Base-by-base conservation (phyloP, 2,797 vertebrate genomes). In the Anniella stebbinsi region DNA sequence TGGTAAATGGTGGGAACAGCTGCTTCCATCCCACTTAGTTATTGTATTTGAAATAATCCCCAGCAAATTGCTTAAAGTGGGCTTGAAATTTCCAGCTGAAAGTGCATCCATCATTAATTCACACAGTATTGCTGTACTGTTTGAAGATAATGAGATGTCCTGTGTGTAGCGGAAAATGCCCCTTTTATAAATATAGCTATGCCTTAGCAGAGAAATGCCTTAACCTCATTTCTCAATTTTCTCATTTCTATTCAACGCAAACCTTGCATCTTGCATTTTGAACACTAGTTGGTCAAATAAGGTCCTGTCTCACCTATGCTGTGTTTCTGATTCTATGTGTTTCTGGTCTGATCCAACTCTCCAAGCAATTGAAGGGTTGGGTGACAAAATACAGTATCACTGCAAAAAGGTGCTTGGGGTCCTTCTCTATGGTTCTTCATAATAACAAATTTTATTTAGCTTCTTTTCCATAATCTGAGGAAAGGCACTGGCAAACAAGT, bases 21-120 rank as follows among this genome's bases (percentile, higher is more conserved):
- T 91, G 63, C 82, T 80, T 82, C 7, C 41, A 87, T 54, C 15
- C 3, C 78, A 10, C 83, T 30, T 69, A 81, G 87, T 93, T 91
- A 84, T 81, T 80, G 60, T 63, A 76, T 2, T 88, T 90, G 66
- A 89, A 92, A 84, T 63, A 91, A 87, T 76, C 13, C 75, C 23
- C 11, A 93, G 72, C 81, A 90, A 12, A 0, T 89, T 95, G 51
- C 17, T 91, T 38, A 80, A 83, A 86, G 41, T 23, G 87, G 87
- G 60, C 89, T n/a, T 87, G 33, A 92, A 89, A 90, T 87, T 94
- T 95, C 75, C 33, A 89, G 15, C n/a, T 83, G 66, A 87, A 93
- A 83, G 1, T 93, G 88, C 89, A 70, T 41, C 63, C 60, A 38
- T 82, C 48, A 85, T 13, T 92, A 84, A 92, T 92, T 92, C 90